Percentiles rank a stretch among this genome's conserved stretches.
phyloP scores from a whole-genome alignment of 1,140 invertebrate species.

The Pseudachorutes palmiensis region DNA sequence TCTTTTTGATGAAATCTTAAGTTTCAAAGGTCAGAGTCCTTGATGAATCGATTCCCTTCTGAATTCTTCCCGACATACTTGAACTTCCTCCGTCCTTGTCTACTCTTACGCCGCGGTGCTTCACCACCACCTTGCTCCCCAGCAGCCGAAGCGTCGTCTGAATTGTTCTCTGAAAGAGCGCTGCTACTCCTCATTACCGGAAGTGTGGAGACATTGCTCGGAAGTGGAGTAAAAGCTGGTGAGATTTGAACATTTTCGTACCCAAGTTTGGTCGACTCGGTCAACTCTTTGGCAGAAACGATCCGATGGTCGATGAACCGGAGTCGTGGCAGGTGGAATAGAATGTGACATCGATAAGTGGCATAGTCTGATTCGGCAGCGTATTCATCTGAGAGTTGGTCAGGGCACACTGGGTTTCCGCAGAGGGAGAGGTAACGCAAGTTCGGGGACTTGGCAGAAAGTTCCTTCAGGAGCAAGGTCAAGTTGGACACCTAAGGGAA shows the following conservation, averaged over 20 bases:
- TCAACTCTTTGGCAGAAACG: conserved; percentile 26
- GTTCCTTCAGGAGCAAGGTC: conserved; percentile 14
- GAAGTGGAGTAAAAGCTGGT: conserved; percentile 15
- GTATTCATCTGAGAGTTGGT: conserved; percentile 25
- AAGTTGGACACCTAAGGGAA: conserved; percentile 26
- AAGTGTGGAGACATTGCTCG: background rate
- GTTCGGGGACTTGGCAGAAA: conserved; percentile 10
- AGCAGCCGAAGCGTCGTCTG: background rate
- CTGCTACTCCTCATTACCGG: background rate
- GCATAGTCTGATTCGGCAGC: conserved; percentile 29
- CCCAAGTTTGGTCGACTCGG: conserved; percentile 18
- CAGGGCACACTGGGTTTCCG: conserved; percentile 33
- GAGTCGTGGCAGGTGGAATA: conserved; percentile 26
- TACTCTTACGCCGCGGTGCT: background rate
- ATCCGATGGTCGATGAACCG: conserved; percentile 33
- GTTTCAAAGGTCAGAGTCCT: conserved; percentile 32
- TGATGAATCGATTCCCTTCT: conserved; percentile 37
- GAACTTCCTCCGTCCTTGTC: conserved; percentile 22
- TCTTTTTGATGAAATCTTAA: background rate
- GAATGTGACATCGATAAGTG: conserved; percentile 25
- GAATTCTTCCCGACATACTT: conserved; percentile 37
- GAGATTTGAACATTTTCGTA: conserved; percentile 19
- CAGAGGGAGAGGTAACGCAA: conserved; percentile 29
- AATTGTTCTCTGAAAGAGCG: background rate
- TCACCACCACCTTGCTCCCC: background rate